phyloP scores from a whole-genome alignment of 2,797 vertebrate genomes.

The Agapornis canus region DNA sequence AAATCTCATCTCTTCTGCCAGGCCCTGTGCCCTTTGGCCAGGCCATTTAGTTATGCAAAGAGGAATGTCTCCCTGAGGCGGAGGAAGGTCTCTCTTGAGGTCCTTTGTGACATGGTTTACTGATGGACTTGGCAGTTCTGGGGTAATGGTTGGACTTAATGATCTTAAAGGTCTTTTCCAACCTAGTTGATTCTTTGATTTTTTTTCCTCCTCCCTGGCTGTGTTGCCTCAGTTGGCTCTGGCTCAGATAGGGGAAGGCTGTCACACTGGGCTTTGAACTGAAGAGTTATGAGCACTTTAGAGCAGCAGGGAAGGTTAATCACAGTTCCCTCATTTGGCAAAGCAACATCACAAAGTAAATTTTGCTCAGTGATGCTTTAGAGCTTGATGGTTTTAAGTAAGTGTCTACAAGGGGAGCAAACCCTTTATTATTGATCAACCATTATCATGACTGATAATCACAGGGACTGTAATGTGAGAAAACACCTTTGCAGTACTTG shows the following conservation, averaged over 20 bases:
- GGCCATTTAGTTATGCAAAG: fast-evolving
- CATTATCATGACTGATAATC: background rate
- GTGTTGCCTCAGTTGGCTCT: fast-evolving
- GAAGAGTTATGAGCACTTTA: background rate
- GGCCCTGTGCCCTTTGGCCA: background rate
- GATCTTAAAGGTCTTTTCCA: background rate
- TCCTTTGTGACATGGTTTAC: background rate
- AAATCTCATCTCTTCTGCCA: background rate
- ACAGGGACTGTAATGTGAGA: background rate
- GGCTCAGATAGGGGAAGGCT: background rate
- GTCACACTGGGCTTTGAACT: background rate
- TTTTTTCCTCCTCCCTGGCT: background rate
- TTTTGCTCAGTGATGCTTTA: background rate
- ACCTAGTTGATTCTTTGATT: background rate
- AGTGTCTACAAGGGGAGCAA: background rate
- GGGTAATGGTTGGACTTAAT: background rate
- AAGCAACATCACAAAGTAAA: background rate
- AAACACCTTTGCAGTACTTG: background rate
- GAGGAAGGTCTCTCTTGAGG: background rate
- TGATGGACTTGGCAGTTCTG: background rate
- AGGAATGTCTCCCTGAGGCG: background rate
- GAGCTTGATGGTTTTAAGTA: background rate
- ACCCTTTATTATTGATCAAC: background rate
- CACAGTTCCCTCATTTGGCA: background rate
- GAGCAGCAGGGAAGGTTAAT: background rate